Evolutionary conservation across 2,888 invertebrate genomes (phyloP).

Genomic region (Aphidius colemani): DNA sequence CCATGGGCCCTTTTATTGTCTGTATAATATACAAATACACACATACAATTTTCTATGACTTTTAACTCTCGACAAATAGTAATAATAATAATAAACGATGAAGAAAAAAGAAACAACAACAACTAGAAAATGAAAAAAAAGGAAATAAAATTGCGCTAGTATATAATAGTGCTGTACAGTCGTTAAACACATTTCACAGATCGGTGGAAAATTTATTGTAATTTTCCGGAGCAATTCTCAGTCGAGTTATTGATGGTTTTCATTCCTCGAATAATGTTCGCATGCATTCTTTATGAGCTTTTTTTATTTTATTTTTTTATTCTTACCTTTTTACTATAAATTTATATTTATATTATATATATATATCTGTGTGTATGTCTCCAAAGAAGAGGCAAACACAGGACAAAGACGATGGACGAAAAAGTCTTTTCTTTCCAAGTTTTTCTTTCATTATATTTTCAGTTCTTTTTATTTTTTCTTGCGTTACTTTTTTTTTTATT

Average conservation of each 20-base stretch:
- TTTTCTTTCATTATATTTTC: background rate
- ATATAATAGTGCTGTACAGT: no score
- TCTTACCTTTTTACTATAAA: slow-evolving; percentile 1
- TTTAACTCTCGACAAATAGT: no score
- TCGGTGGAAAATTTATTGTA: no score
- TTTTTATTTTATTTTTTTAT: slow-evolving; percentile 8
- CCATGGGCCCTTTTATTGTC: no score
- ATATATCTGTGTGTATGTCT: slow-evolving; percentile 2
- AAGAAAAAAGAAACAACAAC: no score
- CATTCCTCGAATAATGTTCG: slow-evolving; percentile 5
- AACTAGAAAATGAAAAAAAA: no score
- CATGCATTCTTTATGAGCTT: slow-evolving; percentile 1
- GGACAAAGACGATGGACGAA: slow-evolving; percentile 19
- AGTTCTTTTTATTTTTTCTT: background rate
- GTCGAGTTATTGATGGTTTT: background rate
- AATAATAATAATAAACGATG: no score
- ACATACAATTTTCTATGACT: no score
- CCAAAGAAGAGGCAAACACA: background rate
- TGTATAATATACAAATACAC: no score
- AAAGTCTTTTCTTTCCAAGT: slow-evolving; percentile 9
- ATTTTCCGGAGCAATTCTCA: no score
- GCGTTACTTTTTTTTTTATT: background rate
- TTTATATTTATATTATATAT: background rate
- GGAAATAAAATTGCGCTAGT: no score
- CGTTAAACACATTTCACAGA: no score